Percentiles rank a stretch among this genome's conserved stretches.
Evolutionary conservation across 1,140 invertebrate species (phyloP).

Genomic region (Babylonia areolata): DNA sequence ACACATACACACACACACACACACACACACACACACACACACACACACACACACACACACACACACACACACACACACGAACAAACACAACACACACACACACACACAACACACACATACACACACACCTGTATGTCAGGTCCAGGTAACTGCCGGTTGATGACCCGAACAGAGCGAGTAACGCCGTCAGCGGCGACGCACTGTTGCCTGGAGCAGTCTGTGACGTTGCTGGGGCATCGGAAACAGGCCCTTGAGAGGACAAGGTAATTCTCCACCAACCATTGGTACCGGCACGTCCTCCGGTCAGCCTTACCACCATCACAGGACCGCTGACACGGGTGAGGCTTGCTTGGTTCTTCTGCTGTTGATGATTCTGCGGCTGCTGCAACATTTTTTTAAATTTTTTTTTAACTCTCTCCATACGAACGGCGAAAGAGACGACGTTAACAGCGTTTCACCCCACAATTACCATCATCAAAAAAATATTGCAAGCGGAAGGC

Average conservation of each 20-base stretch:
- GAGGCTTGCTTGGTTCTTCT: neutral
- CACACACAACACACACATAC: no score
- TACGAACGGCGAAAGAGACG: no score
- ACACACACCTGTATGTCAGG: slow-evolving; percentile 83
- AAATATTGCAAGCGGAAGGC: no score
- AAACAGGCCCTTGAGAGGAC: slow-evolving; percentile 83
- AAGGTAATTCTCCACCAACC: slow-evolving; percentile 43
- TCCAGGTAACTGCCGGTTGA: slow-evolving; percentile 91
- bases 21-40: no score
- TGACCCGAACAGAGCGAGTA: slow-evolving; percentile 83
- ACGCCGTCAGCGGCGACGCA: slow-evolving; percentile 90
- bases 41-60: no score
- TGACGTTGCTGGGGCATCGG: slow-evolving; percentile 85
- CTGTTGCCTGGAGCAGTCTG: slow-evolving; percentile 86
- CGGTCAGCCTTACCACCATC: slow-evolving; percentile 22
- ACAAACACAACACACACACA: no score
- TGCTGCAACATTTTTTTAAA: neutral
- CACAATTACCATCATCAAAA: no score
- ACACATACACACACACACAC: no score
- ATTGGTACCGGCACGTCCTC: slow-evolving; percentile 40
- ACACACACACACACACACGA: no score
- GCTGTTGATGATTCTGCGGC: neutral
- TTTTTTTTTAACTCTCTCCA: no score
- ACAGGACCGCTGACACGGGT: slow-evolving; percentile 26
- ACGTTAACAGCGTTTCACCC: no score